A percentile compares a stretch with the other conserved stretches of the same genome.
These are phyloP conservation scores for Ganaspis brasiliensis DNA, from an alignment of 2,888 invertebrate genomes.

Conservation along the genomic window DNA sequence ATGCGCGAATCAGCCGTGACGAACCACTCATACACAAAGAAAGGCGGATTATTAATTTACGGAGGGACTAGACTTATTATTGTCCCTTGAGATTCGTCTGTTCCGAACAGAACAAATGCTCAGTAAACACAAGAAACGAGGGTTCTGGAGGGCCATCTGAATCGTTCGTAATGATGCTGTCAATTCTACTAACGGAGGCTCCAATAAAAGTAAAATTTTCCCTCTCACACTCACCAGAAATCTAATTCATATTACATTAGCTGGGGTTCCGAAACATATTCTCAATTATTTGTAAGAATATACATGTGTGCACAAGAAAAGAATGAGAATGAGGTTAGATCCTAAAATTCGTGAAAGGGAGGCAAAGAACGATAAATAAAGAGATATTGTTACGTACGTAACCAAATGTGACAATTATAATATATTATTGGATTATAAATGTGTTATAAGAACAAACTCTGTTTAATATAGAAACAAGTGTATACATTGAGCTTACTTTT, in stretches of 20 bases:
- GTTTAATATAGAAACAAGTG: too few relatives aligned
- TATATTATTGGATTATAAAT: too few relatives aligned
- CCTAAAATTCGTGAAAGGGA: too few relatives aligned
- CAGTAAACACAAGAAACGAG: slow-evolving; percentile 23
- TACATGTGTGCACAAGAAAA: too few relatives aligned
- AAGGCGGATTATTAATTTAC: slow-evolving; percentile 38
- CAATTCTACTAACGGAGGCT: background rate
- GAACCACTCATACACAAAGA: slow-evolving; percentile 27
- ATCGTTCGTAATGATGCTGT: slow-evolving; percentile 41
- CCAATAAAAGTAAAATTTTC: background rate
- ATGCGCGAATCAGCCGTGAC: slow-evolving; percentile 40
- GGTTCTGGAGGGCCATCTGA: slow-evolving; percentile 6
- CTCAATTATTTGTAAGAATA: too few relatives aligned
- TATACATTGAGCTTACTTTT: too few relatives aligned
- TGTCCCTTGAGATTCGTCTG: slow-evolving; percentile 41
- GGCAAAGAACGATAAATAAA: too few relatives aligned
- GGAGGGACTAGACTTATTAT: slow-evolving; percentile 40
- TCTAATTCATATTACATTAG: slow-evolving; percentile 26
- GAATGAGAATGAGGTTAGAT: too few relatives aligned
- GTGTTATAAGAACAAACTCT: too few relatives aligned
- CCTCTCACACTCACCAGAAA: background rate
- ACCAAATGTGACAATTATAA: too few relatives aligned
- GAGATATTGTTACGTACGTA: too few relatives aligned
- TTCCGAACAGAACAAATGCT: slow-evolving; percentile 34
- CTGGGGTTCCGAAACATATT: background rate